Conservation (phyloP, 1,140 invertebrate species). For the Panagrolaimus sp. region DNA sequence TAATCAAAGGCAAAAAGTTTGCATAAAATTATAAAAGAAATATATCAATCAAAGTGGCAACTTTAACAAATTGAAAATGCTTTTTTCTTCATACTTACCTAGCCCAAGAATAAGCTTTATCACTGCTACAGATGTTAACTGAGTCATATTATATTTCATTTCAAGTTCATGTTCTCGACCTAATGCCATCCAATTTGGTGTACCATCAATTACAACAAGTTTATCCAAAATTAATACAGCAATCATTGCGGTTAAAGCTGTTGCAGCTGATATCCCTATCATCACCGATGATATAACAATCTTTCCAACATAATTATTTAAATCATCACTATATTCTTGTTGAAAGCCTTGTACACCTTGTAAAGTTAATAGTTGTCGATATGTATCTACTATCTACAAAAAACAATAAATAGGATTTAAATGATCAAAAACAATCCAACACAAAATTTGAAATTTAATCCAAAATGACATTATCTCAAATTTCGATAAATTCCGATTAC, state of each 20-base stretch:
- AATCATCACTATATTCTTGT: conserved; percentile 35
- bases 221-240: conserved; percentile 42
- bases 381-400: conserved; percentile 44
- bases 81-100: no score
- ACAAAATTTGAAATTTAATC: no score
- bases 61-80: no score
- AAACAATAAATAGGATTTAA: no score
- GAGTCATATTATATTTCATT: conserved; percentile 29
- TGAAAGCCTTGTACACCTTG: conserved; percentile 36
- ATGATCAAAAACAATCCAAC: no score
- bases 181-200: conserved; percentile 28
- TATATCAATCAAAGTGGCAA: no score
- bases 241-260: conserved; percentile 40
- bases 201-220: conserved; percentile 38
- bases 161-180: conserved; percentile 36
- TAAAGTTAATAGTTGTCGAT: conserved; percentile 38
- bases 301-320: conserved; percentile 41
- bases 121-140: conserved; percentile 35
- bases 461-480: no score
- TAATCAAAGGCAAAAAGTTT: no score
- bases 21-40: no score
- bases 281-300: conserved; percentile 48
- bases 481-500: no score
- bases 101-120: conserved; percentile 40
- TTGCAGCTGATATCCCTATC: conserved; percentile 41